Evolutionary conservation across 2,113 vertebrate genomes (phyloP).

Genomic region (Podocnemis expansa): DNA sequence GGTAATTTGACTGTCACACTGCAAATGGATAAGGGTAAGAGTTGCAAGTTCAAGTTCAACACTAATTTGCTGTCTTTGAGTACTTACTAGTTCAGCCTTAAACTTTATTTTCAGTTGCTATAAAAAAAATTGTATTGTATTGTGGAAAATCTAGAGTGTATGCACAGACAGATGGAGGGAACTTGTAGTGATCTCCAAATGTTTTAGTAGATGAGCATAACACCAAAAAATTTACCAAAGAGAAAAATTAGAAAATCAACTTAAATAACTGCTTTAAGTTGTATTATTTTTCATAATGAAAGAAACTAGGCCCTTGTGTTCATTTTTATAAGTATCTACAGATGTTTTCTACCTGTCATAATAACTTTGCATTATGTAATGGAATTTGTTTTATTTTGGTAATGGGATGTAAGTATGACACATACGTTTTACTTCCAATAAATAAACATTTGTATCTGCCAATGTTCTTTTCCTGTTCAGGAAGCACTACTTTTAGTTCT

Average conservation of each 20-base stretch:
- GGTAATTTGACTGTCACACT: no score
- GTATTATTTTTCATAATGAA: background rate
- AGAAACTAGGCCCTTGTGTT: background rate
- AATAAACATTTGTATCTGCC: background rate
- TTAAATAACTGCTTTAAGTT: background rate
- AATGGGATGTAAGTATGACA: accelerated
- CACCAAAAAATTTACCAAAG: no score
- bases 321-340: background rate
- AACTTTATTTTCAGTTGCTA: no score
- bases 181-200: no score
- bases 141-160: background rate
- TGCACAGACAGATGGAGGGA: no score
- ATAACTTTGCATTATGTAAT: background rate
- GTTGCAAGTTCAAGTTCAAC: no score
- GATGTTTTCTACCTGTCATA: background rate
- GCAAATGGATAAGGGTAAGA: no score
- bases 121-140: background rate
- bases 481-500: background rate
- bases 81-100: no score
- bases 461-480: background rate
- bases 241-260: no score
- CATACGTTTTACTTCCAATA: background rate
- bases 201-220: no score
- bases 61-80: no score
- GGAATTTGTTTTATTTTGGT: background rate